Percentiles rank a stretch among this genome's conserved stretches.
Conservation (phyloP, 2,888 invertebrate genomes). For the Dasypogon diadema region DNA sequence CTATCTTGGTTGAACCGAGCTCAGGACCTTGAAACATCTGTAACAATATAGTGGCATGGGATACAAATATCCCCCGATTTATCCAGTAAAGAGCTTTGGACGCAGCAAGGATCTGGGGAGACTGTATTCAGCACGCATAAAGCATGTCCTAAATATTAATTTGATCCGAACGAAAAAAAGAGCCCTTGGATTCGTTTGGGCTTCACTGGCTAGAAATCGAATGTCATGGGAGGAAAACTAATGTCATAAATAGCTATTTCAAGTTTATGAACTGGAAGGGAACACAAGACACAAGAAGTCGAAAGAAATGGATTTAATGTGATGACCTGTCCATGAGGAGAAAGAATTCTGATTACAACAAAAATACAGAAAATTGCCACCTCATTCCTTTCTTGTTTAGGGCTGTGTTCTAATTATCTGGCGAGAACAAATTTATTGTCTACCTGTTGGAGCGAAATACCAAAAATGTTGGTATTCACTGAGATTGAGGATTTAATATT, state of each 20-base stretch:
- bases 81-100: background rate
- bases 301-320: background rate
- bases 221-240: background rate
- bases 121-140: background rate
- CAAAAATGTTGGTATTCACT: no score
- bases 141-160: background rate
- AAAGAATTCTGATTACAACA: background rate
- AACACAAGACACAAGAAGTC: background rate
- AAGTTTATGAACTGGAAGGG: slow-evolving; percentile 8
- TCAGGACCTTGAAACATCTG: background rate
- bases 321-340: background rate
- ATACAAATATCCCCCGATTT: background rate
- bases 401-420: no score
- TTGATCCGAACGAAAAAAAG: background rate
- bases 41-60: background rate
- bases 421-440: no score
- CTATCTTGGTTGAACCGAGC: background rate
- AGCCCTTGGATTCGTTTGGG: background rate
- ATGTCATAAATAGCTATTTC: background rate
- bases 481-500: no score
- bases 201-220: background rate
- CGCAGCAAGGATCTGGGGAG: background rate
- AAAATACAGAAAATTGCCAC: background rate
- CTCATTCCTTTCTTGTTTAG: no score
- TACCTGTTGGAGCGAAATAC: no score